Percentiles rank a stretch among this genome's conserved stretches.
Conservation (phyloP, 2,888 invertebrate genomes). For the Therioaphis trifolii region DNA sequence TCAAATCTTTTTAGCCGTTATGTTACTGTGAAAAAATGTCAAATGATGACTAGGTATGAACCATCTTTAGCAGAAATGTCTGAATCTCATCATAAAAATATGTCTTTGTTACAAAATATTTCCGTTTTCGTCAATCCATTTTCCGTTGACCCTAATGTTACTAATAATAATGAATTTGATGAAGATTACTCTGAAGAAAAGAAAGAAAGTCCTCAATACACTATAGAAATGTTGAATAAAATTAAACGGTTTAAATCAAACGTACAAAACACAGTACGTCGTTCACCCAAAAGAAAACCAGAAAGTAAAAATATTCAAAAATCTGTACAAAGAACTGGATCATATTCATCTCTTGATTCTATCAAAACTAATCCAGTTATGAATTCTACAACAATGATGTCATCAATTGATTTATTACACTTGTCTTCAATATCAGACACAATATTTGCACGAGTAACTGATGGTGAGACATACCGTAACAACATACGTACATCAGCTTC, state of each 20-base stretch:
- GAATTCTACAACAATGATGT: conserved; percentile 65
- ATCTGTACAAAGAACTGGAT: conserved; percentile 61
- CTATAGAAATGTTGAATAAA: conserved; percentile 54
- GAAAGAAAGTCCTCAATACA: conserved; percentile 55
- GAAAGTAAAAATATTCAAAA: conserved; percentile 58
- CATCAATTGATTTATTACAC: conserved; percentile 64
- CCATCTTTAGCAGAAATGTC: conserved; percentile 62
- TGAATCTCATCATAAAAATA: conserved; percentile 65
- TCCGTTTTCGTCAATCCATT: conserved; percentile 78
- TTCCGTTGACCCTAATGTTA: conserved; percentile 65
- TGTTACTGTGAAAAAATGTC: conserved; percentile 67
- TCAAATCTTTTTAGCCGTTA: conserved; percentile 55
- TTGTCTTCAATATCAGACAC: conserved; percentile 64
- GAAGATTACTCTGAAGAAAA: conserved; percentile 65
- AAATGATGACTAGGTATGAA: conserved; percentile 64
- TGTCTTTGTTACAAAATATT: conserved; percentile 69
- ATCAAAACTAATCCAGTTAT: conserved; percentile 57
- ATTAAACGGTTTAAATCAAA: conserved; percentile 60
- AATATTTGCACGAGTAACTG: conserved; percentile 66
- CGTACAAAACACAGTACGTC: conserved; percentile 57
- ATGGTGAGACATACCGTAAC: conserved; percentile 67
- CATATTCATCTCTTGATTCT: conserved; percentile 57
- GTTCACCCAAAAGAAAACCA: conserved; percentile 60
- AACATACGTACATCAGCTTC: conserved; percentile 69
- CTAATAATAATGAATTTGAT: conserved; percentile 66